These are phyloP conservation scores for Malurus splendens DNA, from an alignment of 2,797 vertebrate species.

Conservation along the genomic window DNA sequence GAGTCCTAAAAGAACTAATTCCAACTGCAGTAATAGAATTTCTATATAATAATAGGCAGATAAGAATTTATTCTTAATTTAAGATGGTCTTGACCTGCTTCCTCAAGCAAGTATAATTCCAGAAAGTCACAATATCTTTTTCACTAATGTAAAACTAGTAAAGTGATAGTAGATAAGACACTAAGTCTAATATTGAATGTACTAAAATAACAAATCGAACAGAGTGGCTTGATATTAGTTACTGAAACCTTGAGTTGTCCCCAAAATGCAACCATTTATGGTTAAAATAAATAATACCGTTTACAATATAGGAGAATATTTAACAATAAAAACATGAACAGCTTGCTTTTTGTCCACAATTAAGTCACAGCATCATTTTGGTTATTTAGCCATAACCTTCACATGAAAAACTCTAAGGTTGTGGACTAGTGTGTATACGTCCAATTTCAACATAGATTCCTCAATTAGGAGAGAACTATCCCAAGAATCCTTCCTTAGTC, in stretches of 20 bases:
- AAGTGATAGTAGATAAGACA: background rate
- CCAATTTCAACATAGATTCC: background rate
- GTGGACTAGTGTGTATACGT: background rate
- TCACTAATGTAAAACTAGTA: background rate
- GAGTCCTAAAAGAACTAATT: background rate
- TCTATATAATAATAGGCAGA: background rate
- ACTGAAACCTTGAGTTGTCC: background rate
- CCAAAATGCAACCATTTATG: background rate
- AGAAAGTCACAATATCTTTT: background rate
- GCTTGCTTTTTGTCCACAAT: background rate
- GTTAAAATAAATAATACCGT: background rate
- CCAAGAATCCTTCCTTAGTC: background rate
- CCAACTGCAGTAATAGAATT: background rate
- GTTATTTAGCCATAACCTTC: background rate
- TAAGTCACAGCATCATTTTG: background rate
- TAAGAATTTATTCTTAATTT: background rate
- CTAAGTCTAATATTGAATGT: background rate
- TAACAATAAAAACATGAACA: background rate
- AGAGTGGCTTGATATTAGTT: background rate
- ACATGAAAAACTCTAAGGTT: background rate
- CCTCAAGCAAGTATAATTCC: background rate
- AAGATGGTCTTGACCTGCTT: background rate
- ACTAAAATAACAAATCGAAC: background rate
- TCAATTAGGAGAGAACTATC: background rate
- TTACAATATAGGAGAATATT: background rate